Conservation (phyloP, 2,888 invertebrate genomes). For the Lasioglossum marginatum region DNA sequence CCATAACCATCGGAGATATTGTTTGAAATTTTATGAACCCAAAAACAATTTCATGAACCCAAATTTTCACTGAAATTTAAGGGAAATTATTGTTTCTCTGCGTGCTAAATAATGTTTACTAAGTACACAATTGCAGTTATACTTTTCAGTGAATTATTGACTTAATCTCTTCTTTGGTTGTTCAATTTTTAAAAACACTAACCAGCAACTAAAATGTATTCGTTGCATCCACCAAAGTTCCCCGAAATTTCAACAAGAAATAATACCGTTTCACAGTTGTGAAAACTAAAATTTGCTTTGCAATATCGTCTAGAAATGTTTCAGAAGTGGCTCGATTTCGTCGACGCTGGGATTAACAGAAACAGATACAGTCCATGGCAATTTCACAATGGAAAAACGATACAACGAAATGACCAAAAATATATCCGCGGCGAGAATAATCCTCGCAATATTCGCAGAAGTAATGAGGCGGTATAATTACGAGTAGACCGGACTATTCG, state of each 20-base stretch:
- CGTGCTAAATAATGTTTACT: neutral
- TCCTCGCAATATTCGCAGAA: neutral
- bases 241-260: neutral
- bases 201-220: neutral
- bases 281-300: neutral
- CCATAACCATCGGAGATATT: neutral
- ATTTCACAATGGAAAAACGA: neutral
- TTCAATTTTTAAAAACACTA: neutral
- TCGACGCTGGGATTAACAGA: neutral
- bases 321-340: neutral
- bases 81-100: neutral
- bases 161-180: too few relatives aligned
- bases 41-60: neutral
- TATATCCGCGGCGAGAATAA: neutral
- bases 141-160: too few relatives aligned
- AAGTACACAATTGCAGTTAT: neutral
- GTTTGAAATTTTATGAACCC: neutral
- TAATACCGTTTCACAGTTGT: neutral
- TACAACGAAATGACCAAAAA: neutral
- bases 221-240: neutral
- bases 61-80: neutral
- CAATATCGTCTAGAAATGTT: neutral
- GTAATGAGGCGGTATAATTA: neutral
- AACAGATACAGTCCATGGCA: neutral
- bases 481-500: neutral